Base-by-base conservation (phyloP, 92 coral and sea anemone genomes). In the Metridium senile region DNA sequence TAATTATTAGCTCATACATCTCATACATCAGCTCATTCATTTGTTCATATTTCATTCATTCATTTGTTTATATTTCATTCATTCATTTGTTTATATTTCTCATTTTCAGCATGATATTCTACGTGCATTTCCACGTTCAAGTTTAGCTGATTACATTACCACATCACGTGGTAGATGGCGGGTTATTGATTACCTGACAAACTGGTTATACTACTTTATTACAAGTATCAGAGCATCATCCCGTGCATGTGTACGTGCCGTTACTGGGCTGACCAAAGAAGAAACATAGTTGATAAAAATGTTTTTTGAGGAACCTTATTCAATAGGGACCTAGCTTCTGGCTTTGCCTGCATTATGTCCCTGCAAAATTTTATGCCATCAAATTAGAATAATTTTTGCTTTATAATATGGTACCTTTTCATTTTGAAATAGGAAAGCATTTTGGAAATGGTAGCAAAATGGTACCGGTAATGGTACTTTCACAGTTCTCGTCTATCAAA, bases 81-180 rank as follows among this genome's bases (percentile, higher is more conserved):
- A 45, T 54, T 28, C 69, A 30, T 63, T 7, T 21, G 9, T 7
- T 28, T 28, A 27, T 2, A 8, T 63, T 30, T 3, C 7, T 63
- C 39, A 28, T 51, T 43, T 76, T 0, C 43, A 87, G 91, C 74
- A 54, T 21, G 91, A 87, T 64, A 74, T 87, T n/a, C 75, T 87
- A 52, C 82, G 72, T 18, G 85, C 85, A n/a, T 87, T 87, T 58
- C 91, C 91, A 45, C 69, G 74, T 28, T 58, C 84, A 29, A 79
- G 84, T 39, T 33, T 70, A 26, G 84, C 84, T 22, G 84, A 79
- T 70, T 79, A 79, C 49, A 79, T 79, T 56, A 79, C 69, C 70
- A 79, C 84, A 3, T 79, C 84, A 9, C 84, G 84, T 39, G 84
- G 84, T 33, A 54, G 84, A 56, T 79, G 84, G 84, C 69, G 84